These are phyloP conservation scores for Molossus molossus DNA, from an alignment of 2,797 vertebrate genomes.

Conservation along the genomic window DNA sequence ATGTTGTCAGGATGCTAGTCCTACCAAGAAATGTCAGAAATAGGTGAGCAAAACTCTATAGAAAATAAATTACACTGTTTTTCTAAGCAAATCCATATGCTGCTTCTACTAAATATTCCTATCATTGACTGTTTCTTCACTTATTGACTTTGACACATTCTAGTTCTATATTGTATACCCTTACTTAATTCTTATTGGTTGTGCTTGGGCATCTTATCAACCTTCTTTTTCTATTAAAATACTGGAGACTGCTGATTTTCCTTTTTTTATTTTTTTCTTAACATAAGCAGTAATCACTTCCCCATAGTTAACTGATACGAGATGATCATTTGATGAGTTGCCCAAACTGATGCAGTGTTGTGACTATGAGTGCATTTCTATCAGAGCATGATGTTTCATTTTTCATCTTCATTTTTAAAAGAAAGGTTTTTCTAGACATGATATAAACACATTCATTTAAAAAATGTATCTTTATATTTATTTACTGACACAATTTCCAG, in stretches of 20 bases:
- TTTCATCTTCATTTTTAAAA: background rate
- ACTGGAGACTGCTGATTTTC: background rate
- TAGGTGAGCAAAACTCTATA: background rate
- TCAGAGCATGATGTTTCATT: background rate
- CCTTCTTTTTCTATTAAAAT: background rate
- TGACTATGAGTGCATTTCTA: background rate
- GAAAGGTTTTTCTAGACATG: background rate
- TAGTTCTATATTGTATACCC: background rate
- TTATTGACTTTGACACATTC: background rate
- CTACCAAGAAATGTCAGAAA: background rate
- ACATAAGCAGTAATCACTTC: background rate
- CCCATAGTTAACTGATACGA: background rate
- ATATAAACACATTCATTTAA: background rate
- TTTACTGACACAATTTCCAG: background rate
- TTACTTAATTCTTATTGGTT: background rate
- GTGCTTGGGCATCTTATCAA: background rate
- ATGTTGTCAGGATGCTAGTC: background rate
- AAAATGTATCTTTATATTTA: background rate
- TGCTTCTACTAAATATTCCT: background rate
- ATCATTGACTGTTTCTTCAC: background rate
- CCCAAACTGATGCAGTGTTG: background rate
- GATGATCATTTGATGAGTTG: background rate
- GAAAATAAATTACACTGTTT: background rate
- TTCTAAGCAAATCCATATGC: background rate
- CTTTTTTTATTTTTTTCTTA: background rate